These are phyloP conservation scores for Masticophis lateralis DNA, from an alignment of 2,797 vertebrate genomes.

Conservation along the genomic window DNA sequence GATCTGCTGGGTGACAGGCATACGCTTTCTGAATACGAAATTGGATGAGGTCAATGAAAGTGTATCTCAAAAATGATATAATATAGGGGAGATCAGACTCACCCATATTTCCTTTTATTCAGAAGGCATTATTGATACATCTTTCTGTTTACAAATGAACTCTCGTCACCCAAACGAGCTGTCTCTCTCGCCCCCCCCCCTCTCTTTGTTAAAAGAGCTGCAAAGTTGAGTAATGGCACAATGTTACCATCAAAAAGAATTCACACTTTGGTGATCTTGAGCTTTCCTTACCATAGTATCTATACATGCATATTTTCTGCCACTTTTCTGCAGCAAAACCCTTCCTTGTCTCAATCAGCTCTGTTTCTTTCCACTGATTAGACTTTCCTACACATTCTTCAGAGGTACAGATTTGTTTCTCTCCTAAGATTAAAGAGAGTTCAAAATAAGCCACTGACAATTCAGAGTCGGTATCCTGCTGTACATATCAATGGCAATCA, in stretches of 20 bases:
- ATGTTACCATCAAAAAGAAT: not conserved
- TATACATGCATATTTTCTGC: slow-evolving; percentile 19
- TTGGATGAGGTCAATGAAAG: not conserved
- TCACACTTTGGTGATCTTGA: slow-evolving; percentile 11
- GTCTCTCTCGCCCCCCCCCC: not conserved
- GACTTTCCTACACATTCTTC: slow-evolving; percentile 4
- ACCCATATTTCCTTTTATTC: slow-evolving; percentile 27
- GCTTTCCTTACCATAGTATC: slow-evolving; percentile 34
- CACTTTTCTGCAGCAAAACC: slow-evolving; percentile 2
- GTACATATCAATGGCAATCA: not conserved
- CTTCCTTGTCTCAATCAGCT: slow-evolving; percentile 3
- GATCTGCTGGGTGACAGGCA: not conserved
- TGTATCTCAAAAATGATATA: not conserved
- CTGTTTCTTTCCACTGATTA: slow-evolving; percentile 38
- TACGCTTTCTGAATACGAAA: not conserved
- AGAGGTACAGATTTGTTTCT: slow-evolving; percentile 6
- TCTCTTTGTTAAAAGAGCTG: not conserved
- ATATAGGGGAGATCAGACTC: slow-evolving; percentile 23
- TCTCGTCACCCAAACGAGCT: slow-evolving; percentile 24
- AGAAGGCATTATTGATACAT: slow-evolving; percentile 22
- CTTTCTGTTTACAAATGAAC: slow-evolving; percentile 47
- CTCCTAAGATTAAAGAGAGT: not conserved
- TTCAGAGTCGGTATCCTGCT: slow-evolving; percentile 18
- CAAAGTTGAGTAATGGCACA: not conserved
- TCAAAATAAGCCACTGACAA: not conserved